Evolutionary conservation across 2,888 invertebrate species (phyloP).

Genomic region (Eurois occulta): DNA sequence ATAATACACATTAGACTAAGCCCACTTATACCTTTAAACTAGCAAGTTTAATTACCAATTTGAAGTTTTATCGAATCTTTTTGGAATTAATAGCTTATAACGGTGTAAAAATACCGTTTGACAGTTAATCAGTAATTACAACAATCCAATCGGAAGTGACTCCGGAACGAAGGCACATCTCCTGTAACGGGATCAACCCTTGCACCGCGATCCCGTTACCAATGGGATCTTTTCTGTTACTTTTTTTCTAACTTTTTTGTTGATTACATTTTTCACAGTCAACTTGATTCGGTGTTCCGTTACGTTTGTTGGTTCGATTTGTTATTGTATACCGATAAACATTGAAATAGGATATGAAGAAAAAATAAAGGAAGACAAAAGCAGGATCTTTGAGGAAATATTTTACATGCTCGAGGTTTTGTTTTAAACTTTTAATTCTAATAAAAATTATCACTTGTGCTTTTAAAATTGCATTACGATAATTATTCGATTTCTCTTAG

Average conservation of each 20-base stretch:
- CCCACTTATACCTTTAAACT: background rate
- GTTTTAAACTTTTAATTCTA: background rate
- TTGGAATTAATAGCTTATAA: background rate
- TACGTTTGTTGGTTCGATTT: conserved; percentile 65
- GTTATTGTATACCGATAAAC: conserved; percentile 54
- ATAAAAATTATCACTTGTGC: background rate
- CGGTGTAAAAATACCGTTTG: conserved; percentile 12
- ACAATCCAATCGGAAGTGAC: conserved; percentile 78
- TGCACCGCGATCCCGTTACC: conserved; percentile 77
- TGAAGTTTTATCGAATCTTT: too few species aligned
- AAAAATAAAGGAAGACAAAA: conserved; percentile 3
- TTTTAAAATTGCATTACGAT: background rate
- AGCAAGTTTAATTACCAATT: background rate
- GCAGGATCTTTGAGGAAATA: conserved; percentile 16
- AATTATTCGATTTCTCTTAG: background rate
- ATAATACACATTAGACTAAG: background rate
- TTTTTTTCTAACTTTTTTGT: conserved; percentile 68
- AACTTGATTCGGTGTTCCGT: conserved; percentile 76
- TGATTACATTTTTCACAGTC: conserved; percentile 74
- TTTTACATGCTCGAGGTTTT: background rate
- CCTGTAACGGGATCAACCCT: conserved; percentile 81
- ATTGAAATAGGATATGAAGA: conserved; percentile 54
- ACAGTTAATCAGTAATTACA: conserved; percentile 21
- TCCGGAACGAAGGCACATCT: conserved; percentile 77
- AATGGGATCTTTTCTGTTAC: conserved; percentile 48